phyloP scores from a whole-genome alignment of 2,113 vertebrate genomes.

The Scartelaos histophorus region DNA sequence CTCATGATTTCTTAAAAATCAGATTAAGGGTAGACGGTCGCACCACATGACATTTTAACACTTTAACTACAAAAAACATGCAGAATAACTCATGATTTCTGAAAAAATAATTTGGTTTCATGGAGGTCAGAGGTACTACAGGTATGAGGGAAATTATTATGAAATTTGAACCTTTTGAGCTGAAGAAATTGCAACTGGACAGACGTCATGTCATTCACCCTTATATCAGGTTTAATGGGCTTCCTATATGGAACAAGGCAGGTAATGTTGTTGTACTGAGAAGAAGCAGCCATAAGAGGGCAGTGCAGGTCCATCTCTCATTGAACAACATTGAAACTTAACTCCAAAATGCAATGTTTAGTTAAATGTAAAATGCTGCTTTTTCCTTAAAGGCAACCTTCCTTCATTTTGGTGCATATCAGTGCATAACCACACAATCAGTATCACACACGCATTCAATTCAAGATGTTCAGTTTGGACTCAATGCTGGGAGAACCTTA shows the following conservation, averaged over 20 bases:
- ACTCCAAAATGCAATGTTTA: background rate
- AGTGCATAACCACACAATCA: conserved; percentile 20
- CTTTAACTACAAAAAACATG: too few species aligned
- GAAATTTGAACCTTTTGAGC: too few species aligned
- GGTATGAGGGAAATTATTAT: too few species aligned
- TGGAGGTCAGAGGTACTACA: too few species aligned
- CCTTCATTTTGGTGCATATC: background rate
- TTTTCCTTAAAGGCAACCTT: background rate
- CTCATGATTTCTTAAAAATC: too few species aligned
- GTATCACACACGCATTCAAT: conserved; percentile 4
- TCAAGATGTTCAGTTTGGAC: background rate
- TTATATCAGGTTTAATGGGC: too few species aligned
- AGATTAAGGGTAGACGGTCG: too few species aligned
- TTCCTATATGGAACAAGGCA: conserved; percentile 12
- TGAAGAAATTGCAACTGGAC: too few species aligned
- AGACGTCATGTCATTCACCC: too few species aligned
- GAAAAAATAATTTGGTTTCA: too few species aligned
- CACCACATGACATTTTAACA: too few species aligned
- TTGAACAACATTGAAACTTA: background rate
- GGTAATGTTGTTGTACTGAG: background rate
- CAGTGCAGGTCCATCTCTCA: conserved; percentile 15
- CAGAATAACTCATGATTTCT: too few species aligned
- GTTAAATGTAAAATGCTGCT: background rate
- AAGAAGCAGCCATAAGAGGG: conserved; percentile 24
- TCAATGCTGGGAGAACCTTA: conserved; percentile 22